phyloP scores from a whole-genome alignment of 2,113 vertebrate genomes.

The Mastomys natalensis region DNA sequence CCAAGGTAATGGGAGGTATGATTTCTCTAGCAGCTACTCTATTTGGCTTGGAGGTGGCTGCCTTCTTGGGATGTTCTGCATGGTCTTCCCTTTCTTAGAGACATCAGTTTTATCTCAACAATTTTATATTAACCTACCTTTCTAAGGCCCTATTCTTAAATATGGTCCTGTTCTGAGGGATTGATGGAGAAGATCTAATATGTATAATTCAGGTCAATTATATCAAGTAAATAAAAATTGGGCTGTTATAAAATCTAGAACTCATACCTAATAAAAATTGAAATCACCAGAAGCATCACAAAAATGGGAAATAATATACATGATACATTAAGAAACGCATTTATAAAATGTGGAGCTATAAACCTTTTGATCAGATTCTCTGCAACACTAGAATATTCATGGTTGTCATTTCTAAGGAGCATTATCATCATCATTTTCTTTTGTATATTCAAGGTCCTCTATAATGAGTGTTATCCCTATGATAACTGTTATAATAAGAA shows the following conservation, averaged over 20 bases:
- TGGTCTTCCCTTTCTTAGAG: background rate
- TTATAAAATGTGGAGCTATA: background rate
- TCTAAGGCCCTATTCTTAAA: background rate
- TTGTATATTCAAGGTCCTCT: background rate
- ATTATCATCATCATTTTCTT: background rate
- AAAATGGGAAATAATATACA: background rate
- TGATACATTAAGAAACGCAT: background rate
- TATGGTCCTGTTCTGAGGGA: background rate
- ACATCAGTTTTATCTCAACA: background rate
- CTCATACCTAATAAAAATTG: background rate
- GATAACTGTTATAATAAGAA: slow-evolving; percentile 19
- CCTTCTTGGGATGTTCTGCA: background rate
- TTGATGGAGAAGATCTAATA: background rate
- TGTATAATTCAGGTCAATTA: background rate
- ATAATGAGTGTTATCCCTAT: background rate
- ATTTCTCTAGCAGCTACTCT: background rate
- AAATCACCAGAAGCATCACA: background rate
- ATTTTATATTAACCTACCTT: background rate
- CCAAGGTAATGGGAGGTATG: background rate
- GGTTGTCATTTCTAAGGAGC: background rate
- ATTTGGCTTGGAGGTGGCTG: background rate
- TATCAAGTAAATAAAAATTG: background rate
- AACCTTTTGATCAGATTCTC: background rate
- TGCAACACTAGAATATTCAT: background rate
- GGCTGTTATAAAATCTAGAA: background rate